phyloP scores from a whole-genome alignment of 2,797 vertebrate species.

The Propithecus perrieri region DNA sequence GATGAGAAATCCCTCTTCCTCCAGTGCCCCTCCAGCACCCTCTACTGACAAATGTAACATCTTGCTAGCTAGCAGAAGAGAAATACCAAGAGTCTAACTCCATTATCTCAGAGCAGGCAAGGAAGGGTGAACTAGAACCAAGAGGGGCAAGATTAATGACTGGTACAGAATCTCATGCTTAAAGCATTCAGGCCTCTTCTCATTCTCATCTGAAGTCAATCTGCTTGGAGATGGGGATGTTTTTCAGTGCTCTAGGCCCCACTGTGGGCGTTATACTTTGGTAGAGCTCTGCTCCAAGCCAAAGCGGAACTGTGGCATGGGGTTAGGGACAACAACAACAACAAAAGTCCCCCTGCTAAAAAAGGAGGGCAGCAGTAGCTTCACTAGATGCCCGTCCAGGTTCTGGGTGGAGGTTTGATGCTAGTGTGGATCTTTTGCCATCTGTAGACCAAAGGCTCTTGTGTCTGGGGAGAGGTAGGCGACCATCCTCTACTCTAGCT shows the following conservation, averaged over 20 bases:
- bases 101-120: background rate
- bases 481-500: background rate
- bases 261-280: background rate
- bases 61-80: background rate
- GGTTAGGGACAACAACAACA: background rate
- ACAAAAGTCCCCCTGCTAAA: background rate
- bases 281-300: background rate
- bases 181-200: background rate
- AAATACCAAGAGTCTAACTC: background rate
- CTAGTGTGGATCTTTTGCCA: background rate
- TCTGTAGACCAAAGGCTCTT: background rate
- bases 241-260: background rate
- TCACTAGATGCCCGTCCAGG: background rate
- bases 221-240: background rate
- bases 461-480: background rate
- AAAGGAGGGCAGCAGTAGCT: background rate
- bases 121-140: background rate
- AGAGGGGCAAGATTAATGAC: background rate
- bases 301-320: background rate
- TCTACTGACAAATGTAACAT: background rate
- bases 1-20: background rate
- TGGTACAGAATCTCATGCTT: background rate
- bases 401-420: background rate
- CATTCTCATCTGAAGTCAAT: background rate
- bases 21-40: background rate